Base-by-base conservation (phyloP, 2,888 invertebrate genomes). In the Drosophila siamana region DNA sequence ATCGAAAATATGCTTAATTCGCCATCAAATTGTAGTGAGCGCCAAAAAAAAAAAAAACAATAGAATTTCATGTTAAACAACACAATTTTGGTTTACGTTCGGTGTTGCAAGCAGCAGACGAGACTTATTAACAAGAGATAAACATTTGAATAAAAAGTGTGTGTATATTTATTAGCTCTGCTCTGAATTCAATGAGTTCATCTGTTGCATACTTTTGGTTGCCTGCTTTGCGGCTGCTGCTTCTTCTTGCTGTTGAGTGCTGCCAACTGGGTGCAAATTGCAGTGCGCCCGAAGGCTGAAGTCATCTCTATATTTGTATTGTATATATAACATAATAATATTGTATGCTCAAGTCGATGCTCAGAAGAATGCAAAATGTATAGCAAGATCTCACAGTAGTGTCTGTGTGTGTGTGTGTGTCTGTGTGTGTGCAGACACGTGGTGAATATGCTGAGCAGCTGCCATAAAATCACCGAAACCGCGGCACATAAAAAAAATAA, bases 281-380 rank as follows among this genome's bases (percentile, higher is more conserved):
- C 51, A 41, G 38, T 40, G 56, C 28, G 33, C 15, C 40, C 38
- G 5, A 5, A 24, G 52, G n/a, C 64, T 74, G 69, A 80, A 77
- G 55, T 83, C 83, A 86, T 86, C 70, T 80, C 86, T 80, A 82
- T 47, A 83, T n/a, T n/a, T n/a, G n/a, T n/a, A n/a, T n/a, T n/a
- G n/a, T n/a, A n/a, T n/a, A n/a, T n/a, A n/a, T n/a, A n/a, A n/a
- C n/a, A n/a, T n/a, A 80, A 78, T 86, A 80, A 36, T 48, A 28
- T 28, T 8, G 28, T 9, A 8, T 30, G 24, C 24, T 55, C 48
- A 46, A 70, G 43, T 57, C 28, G n/a, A 68, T 22, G 51, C 57
- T 63, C 68, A 47, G 57, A 47, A 28, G 28, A 78, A 76, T 78
- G 80, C 77, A 79, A 72, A 61, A 76, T 69, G n/a, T n/a, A n/a